phyloP scores from a whole-genome alignment of 2,888 invertebrate genomes.

The Sminthurides aquaticus region DNA sequence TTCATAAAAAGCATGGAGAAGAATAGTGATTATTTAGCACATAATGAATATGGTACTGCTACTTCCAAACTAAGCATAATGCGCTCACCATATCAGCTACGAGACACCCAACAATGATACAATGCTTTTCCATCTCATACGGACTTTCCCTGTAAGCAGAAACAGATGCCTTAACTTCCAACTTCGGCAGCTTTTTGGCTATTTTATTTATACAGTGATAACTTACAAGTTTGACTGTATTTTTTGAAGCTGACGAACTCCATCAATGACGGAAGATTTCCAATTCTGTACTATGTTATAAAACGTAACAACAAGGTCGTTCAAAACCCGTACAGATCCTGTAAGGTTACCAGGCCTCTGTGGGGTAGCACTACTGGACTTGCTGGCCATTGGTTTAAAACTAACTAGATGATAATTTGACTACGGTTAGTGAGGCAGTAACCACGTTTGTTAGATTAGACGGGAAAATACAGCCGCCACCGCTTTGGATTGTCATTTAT shows the following conservation, averaged over 20 bases:
- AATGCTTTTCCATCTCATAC: constrained; percentile 27
- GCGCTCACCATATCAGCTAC: constrained; percentile 31
- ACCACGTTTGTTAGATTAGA: not conserved
- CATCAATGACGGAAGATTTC: constrained; percentile 28
- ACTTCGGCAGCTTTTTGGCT: too few species aligned
- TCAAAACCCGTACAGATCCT: constrained; percentile 30
- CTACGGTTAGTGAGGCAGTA: too few species aligned
- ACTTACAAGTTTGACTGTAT: constrained; percentile 23
- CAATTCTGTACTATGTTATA: constrained; percentile 33
- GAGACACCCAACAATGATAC: constrained; percentile 31
- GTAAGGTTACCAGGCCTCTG: constrained; percentile 30
- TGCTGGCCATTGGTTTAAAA: not conserved
- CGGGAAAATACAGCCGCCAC: constrained; percentile 12
- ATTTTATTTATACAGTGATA: too few species aligned
- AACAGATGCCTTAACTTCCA: too few species aligned
- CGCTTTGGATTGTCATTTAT: constrained; percentile 7
- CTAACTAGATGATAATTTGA: too few species aligned
- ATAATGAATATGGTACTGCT: too few species aligned
- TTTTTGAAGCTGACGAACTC: constrained; percentile 27
- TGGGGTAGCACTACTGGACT: not conserved
- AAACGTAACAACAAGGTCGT: constrained; percentile 32
- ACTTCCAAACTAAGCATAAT: too few species aligned
- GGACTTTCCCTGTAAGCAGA: constrained; percentile 24
- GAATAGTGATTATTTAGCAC: too few species aligned
- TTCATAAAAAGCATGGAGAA: not conserved